A percentile compares a stretch with the other conserved stretches of the same genome.
phyloP scores from a whole-genome alignment of 2,888 invertebrate genomes.

The Carabus problematicus region DNA sequence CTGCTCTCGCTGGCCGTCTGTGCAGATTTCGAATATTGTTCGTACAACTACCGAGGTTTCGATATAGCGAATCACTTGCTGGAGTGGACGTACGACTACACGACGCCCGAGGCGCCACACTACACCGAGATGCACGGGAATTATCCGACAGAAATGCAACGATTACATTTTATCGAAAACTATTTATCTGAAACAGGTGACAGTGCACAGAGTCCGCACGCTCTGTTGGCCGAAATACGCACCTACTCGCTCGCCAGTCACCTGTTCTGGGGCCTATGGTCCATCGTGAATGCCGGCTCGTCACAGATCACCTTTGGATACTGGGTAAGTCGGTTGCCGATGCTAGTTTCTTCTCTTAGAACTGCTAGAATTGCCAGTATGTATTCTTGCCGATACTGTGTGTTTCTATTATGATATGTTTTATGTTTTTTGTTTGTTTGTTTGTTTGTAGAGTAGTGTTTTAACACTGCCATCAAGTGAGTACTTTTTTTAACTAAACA shows the following conservation, averaged over 20 bases:
- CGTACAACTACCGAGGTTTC: slow-evolving; percentile 92
- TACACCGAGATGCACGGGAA: slow-evolving; percentile 72
- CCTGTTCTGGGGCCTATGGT: slow-evolving; percentile 95
- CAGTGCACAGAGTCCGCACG: slow-evolving; percentile 54
- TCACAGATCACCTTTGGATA: slow-evolving; percentile 94
- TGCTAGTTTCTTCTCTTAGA: no score
- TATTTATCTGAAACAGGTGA: slow-evolving; percentile 62
- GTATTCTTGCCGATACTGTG: neutral
- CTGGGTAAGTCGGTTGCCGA: slow-evolving; percentile 72
- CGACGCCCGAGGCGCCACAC: slow-evolving; percentile 76
- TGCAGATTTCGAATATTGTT: slow-evolving; percentile 93
- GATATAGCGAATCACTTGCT: slow-evolving; percentile 95
- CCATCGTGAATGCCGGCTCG: slow-evolving; percentile 83
- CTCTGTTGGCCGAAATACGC: slow-evolving; percentile 71
- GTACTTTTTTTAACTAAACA: slow-evolving; percentile 23
- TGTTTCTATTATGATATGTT: slow-evolving; percentile 29
- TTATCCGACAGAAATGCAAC: slow-evolving; percentile 81
- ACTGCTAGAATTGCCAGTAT: no score
- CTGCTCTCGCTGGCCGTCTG: neutral
- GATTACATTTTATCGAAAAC: slow-evolving; percentile 65
- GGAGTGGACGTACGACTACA: slow-evolving; percentile 92
- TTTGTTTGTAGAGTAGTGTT: slow-evolving; percentile 33
- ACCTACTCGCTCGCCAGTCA: slow-evolving; percentile 88
- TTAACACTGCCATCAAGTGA: slow-evolving; percentile 34
- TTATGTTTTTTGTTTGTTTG: slow-evolving; percentile 37